These are phyloP conservation scores for Eilema griseolum DNA, from an alignment of 2,888 invertebrate species.

Conservation along the genomic window DNA sequence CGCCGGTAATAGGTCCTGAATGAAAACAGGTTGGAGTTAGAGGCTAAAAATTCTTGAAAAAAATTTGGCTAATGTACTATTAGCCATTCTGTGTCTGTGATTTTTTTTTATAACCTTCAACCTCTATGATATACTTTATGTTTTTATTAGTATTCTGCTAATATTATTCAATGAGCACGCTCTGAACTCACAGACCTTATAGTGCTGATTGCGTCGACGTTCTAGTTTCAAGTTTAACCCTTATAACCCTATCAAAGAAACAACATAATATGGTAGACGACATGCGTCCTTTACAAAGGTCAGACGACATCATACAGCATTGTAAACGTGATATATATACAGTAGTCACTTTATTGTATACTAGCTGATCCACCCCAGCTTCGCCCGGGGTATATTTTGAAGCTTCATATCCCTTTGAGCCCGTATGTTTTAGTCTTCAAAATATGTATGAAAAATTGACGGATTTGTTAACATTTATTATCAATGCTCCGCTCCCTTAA, in stretches of 20 bases:
- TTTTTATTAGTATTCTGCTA: too few relatives aligned
- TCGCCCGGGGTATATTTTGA: too few relatives aligned
- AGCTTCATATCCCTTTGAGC: too few relatives aligned
- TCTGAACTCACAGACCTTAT: neutral
- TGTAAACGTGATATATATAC: neutral
- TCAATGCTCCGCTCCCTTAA: too few relatives aligned
- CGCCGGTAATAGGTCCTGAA: neutral
- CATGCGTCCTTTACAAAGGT: neutral
- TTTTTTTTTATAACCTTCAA: too few relatives aligned
- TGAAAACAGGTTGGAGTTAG: neutral
- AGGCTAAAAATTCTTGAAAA: too few relatives aligned
- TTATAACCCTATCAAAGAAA: slow-evolving; percentile 1
- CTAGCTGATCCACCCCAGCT: too few relatives aligned
- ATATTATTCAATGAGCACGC: neutral
- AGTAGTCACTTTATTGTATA: neutral
- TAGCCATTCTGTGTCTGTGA: too few relatives aligned
- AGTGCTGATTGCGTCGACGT: neutral
- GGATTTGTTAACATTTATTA: too few relatives aligned
- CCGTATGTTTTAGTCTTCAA: too few relatives aligned
- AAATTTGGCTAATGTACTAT: neutral
- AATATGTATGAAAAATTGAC: too few relatives aligned
- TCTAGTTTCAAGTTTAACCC: neutral
- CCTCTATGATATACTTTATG: too few relatives aligned
- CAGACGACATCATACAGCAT: neutral
- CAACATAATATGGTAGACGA: neutral